Conservation (phyloP, 1,140 invertebrate genomes). For the Sycophila sp. region DNA sequence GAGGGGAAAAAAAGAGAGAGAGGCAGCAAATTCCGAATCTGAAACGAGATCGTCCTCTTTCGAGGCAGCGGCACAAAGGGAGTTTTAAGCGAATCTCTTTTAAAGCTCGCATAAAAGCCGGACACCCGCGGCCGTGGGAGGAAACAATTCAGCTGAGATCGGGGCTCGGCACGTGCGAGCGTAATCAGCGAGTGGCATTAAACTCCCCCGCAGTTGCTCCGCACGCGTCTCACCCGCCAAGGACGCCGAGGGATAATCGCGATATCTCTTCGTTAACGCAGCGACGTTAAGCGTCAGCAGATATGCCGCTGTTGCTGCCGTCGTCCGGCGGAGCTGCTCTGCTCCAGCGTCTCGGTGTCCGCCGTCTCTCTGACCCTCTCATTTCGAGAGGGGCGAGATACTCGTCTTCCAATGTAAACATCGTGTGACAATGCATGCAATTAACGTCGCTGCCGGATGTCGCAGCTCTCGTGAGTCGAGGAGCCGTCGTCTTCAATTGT, state of each 20-base stretch:
- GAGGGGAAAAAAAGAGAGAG: too few species aligned
- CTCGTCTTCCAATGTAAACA: conserved; percentile 14
- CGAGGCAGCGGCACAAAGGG: too few species aligned
- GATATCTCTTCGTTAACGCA: conserved; percentile 18
- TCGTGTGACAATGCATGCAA: conserved; percentile 22
- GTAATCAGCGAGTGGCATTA: background rate
- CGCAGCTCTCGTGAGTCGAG: background rate
- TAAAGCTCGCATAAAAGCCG: too few species aligned
- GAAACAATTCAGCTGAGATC: too few species aligned
- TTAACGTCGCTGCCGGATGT: conserved; percentile 3
- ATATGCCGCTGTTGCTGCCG: background rate
- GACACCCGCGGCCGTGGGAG: too few species aligned
- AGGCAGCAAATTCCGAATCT: too few species aligned
- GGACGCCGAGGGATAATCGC: background rate
- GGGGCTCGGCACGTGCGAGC: too few species aligned
- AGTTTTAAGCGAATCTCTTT: too few species aligned
- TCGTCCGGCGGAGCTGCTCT: background rate
- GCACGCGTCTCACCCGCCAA: background rate
- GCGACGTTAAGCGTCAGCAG: background rate
- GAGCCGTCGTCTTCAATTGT: background rate
- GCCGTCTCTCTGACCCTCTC: background rate
- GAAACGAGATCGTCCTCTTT: too few species aligned
- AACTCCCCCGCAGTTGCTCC: background rate
- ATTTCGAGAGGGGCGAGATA: conserved; percentile 1
- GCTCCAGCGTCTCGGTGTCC: too few species aligned